Percentiles rank a stretch among this genome's conserved stretches.
phyloP scores from a whole-genome alignment of 1,140 invertebrate genomes.

The Zaprionus tsacasi region DNA sequence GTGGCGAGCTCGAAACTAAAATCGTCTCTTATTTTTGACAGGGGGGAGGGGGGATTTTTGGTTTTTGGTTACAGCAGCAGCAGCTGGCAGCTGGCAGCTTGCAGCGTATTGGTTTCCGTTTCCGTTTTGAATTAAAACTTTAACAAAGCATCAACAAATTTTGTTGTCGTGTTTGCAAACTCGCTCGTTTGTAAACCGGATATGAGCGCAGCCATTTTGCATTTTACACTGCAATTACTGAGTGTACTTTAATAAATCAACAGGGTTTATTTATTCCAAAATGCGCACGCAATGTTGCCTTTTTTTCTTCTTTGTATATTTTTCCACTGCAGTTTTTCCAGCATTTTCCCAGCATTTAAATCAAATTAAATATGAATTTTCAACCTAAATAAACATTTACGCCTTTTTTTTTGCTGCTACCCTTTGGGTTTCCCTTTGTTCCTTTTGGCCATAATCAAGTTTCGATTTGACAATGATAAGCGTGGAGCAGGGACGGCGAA shows the following conservation, averaged over 20 bases:
- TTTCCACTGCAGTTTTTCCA: conserved; percentile 26
- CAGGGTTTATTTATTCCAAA: conserved; percentile 75
- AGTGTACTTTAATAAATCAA: conserved; percentile 62
- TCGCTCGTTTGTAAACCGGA: conserved; percentile 41
- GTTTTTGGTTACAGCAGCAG: neutral
- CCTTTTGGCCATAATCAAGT: conserved; percentile 30
- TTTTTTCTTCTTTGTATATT: conserved; percentile 5
- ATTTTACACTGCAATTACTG: neutral
- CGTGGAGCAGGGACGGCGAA: neutral
- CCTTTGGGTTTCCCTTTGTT: neutral
- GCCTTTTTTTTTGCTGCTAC: conserved; percentile 23
- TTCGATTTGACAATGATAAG: conserved; percentile 71
- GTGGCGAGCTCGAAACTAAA: conserved; percentile 27
- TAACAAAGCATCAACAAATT: conserved; percentile 30
- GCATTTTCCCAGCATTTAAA: conserved; percentile 41
- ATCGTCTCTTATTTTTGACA: neutral
- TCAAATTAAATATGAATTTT: conserved; percentile 66
- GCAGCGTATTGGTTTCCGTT: conserved; percentile 33
- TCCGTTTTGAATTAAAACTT: conserved; percentile 74
- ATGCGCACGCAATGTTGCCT: conserved; percentile 35
- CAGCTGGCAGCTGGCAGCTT: neutral
- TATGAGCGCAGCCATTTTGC: conserved; percentile 54
- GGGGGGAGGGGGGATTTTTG: neutral
- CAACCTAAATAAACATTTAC: conserved; percentile 56
- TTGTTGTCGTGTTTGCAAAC: conserved; percentile 31